phyloP scores from a whole-genome alignment of 2,113 vertebrate genomes.

The Pelodiscus sinensis region DNA sequence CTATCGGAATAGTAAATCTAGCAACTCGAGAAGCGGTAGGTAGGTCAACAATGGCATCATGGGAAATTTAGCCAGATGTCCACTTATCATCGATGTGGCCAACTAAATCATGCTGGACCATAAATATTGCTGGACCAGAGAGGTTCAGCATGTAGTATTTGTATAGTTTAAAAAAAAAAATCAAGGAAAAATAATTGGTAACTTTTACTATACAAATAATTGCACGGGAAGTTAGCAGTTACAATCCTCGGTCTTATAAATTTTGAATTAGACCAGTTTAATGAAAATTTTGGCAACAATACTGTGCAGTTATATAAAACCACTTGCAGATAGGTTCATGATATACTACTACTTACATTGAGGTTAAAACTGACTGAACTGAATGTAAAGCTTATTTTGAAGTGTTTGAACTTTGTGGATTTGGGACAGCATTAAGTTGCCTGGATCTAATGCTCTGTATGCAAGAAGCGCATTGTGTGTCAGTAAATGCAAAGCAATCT shows the following conservation, averaged over 20 bases:
- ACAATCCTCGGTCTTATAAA: not conserved
- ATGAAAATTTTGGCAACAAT: not conserved
- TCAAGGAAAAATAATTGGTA: not conserved
- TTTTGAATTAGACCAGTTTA: not conserved
- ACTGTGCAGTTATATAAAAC: not conserved
- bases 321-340: not conserved
- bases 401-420: not conserved
- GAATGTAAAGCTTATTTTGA: rapidly evolving
- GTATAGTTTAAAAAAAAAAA: no score
- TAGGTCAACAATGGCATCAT: not conserved
- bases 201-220: not conserved
- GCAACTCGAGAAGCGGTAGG: not conserved
- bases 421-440: not conserved
- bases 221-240: not conserved
- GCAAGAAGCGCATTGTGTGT: not conserved
- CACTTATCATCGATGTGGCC: no score
- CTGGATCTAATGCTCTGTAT: not conserved
- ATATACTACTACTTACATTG: not conserved
- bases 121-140: no score
- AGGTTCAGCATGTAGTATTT: no score
- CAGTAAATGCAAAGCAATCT: not conserved
- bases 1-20: not conserved
- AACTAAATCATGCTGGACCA: no score
- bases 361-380: not conserved
- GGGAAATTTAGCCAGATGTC: no score